Evolutionary conservation across 2,113 vertebrate genomes (phyloP).

Genomic region (Pluvianellus socialis): DNA sequence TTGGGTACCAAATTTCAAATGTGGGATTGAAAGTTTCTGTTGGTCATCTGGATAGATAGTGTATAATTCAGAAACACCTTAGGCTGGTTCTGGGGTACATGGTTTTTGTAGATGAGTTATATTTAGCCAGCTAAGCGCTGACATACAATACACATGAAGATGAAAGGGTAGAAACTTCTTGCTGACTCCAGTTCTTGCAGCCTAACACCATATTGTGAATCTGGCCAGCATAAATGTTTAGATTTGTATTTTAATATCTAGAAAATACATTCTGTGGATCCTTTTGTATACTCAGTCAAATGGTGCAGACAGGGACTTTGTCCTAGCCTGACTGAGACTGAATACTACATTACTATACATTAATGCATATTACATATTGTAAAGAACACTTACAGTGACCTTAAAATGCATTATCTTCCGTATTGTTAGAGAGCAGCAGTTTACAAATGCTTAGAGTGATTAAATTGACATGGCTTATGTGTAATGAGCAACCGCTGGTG

Average conservation of each 20-base stretch:
- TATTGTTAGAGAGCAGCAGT: neutral
- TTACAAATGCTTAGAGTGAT: conserved; percentile 22
- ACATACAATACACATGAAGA: accelerated
- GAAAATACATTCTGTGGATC: neutral
- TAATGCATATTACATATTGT: neutral
- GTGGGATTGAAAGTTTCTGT: neutral
- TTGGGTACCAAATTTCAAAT: neutral
- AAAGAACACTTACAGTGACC: neutral
- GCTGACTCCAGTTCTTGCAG: neutral
- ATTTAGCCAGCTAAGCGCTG: neutral
- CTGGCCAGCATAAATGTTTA: neutral
- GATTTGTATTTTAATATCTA: neutral
- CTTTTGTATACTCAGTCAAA: neutral
- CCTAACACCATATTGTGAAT: neutral
- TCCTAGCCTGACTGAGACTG: neutral
- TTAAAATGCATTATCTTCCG: neutral
- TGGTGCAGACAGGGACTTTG: neutral
- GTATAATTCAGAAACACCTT: neutral
- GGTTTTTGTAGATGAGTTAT: neutral
- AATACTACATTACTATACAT: neutral
- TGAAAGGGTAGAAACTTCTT: neutral
- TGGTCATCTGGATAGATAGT: neutral
- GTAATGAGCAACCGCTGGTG: conserved; percentile 33
- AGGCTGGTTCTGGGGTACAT: neutral
- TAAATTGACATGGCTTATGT: neutral